Conservation (phyloP, 2,888 invertebrate genomes). For the Sinohyriopsis cumingii region DNA sequence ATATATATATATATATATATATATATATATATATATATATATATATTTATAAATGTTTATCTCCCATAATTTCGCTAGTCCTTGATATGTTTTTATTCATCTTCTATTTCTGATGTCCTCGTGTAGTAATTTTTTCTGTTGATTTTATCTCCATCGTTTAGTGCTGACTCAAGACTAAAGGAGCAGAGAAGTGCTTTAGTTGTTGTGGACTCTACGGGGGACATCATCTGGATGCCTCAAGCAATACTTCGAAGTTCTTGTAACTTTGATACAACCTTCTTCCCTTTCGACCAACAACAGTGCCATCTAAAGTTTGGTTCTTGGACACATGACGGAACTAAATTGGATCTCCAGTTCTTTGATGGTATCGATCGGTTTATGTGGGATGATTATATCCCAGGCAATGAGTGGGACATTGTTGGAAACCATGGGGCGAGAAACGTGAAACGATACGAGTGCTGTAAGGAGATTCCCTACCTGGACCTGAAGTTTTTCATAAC, state of each 20-base stretch:
- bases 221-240: conserved; percentile 66
- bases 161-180: conserved; percentile 70
- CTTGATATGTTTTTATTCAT: too few species aligned
- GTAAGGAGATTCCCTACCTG: conserved; percentile 64
- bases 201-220: conserved; percentile 63
- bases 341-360: conserved; percentile 60
- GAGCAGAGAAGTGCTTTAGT: conserved; percentile 71
- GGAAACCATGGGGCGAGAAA: conserved; percentile 61
- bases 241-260: conserved; percentile 70
- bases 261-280: conserved; percentile 69
- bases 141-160: conserved; percentile 29
- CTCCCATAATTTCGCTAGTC: too few species aligned
- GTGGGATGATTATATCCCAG: conserved; percentile 64
- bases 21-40: too few species aligned
- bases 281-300: conserved; percentile 70
- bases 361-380: conserved; percentile 48
- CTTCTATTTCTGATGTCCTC: too few species aligned
- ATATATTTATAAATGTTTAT: too few species aligned
- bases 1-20: neutral
- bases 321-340: conserved; percentile 71
- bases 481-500: conserved; percentile 68
- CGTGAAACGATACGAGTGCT: conserved; percentile 67
- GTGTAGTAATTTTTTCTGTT: neutral
- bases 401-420: conserved; percentile 71
- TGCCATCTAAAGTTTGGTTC: conserved; percentile 71